A percentile compares a stretch with the other conserved stretches of the same genome.
phyloP scores from a whole-genome alignment of 2,888 invertebrate genomes.

The Lasioglossum morio region DNA sequence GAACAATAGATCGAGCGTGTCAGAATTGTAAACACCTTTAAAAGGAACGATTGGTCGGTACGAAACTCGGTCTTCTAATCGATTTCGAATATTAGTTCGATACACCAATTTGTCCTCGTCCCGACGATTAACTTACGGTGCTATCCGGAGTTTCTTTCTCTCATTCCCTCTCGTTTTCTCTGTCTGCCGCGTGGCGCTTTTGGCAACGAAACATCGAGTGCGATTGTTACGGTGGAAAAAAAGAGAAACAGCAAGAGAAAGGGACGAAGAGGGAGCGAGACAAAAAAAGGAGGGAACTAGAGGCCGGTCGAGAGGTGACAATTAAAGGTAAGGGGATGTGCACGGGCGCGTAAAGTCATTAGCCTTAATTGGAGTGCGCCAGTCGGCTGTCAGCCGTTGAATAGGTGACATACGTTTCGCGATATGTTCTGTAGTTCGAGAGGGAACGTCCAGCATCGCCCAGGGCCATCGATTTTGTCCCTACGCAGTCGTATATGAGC shows the following conservation, averaged over 20 bases:
- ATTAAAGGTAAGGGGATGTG: conserved; percentile 71
- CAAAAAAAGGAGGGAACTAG: conserved; percentile 37
- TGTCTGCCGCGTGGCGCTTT: neutral
- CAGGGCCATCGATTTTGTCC: conserved; percentile 66
- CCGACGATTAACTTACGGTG: neutral
- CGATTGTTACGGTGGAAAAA: conserved; percentile 2
- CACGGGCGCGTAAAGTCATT: conserved; percentile 78
- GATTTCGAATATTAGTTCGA: conserved; percentile 7
- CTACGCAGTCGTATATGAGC: conserved; percentile 49
- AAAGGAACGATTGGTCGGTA: neutral
- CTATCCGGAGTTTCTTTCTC: neutral
- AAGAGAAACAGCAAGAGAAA: neutral
- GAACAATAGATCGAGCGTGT: neutral
- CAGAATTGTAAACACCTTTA: neutral
- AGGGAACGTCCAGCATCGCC: conserved; percentile 65
- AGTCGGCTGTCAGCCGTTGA: conserved; percentile 71
- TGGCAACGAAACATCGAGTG: conserved; percentile 21
- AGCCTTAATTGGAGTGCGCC: conserved; percentile 79
- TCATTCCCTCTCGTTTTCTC: neutral
- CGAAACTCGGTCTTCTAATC: neutral
- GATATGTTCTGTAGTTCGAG: conserved; percentile 69
- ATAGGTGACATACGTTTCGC: conserved; percentile 70
- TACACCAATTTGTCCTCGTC: neutral
- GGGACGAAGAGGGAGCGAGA: conserved; percentile 10
- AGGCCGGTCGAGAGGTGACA: conserved; percentile 67